Conservation (phyloP, 2,113 vertebrate species). For the Tupaia tana region DNA sequence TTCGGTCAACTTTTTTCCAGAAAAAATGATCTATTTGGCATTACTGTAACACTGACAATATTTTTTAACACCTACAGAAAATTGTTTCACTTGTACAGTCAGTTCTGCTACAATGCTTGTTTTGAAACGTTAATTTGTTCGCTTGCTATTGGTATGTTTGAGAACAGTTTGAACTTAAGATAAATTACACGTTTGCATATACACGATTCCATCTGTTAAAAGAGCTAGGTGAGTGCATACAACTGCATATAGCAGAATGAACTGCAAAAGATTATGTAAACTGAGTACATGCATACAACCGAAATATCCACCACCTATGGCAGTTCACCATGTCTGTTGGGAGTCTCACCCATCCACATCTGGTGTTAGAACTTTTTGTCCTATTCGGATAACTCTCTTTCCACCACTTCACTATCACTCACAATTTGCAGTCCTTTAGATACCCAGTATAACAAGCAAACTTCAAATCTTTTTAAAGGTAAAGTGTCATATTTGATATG, state of each 20-base stretch:
- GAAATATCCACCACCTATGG: not conserved
- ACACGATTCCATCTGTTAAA: slow-evolving; percentile 11
- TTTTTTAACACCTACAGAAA: slow-evolving; percentile 60
- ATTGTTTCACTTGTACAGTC: slow-evolving; percentile 11
- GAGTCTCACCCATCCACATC: not conserved
- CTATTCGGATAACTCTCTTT: not conserved
- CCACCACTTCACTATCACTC: not conserved
- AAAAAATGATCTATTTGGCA: not conserved
- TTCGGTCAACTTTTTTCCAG: slow-evolving; percentile 47
- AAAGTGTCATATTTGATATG: not conserved
- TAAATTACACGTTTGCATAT: not conserved
- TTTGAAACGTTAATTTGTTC: slow-evolving; percentile 53
- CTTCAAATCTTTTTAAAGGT: not conserved
- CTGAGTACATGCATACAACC: not conserved
- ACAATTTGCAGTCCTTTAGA: not conserved
- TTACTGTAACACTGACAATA: slow-evolving; percentile 10
- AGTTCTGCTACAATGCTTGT: slow-evolving; percentile 22
- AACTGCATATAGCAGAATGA: not conserved
- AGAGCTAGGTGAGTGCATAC: slow-evolving; percentile 1
- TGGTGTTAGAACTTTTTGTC: not conserved
- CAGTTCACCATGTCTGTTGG: not conserved
- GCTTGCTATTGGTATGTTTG: slow-evolving; percentile 22
- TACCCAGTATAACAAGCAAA: not conserved
- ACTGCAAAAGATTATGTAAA: not conserved
- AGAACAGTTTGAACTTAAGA: slow-evolving; percentile 63